Evolutionary conservation across 2,797 vertebrate genomes (phyloP).

Genomic region (Ciconia nigra): DNA sequence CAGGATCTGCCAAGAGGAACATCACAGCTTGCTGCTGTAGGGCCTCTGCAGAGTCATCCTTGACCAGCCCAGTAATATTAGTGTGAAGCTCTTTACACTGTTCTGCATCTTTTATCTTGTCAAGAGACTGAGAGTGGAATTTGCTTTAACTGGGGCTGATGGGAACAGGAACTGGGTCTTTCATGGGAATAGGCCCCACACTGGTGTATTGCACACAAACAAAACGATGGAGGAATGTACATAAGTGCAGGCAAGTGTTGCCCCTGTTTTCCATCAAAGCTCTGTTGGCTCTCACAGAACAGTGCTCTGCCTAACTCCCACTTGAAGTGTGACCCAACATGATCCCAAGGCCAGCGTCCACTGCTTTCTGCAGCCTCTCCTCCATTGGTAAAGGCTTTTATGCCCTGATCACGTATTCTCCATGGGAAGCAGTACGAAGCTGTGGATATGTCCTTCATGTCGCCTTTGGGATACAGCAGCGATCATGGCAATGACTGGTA

Average conservation of each 20-base stretch:
- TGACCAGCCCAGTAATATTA: not conserved
- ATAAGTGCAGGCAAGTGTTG: not conserved
- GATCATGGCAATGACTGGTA: fast-evolving
- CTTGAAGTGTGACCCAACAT: fast-evolving
- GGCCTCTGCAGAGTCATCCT: not conserved
- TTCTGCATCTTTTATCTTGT: not conserved
- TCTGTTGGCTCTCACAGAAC: not conserved
- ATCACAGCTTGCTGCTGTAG: not conserved
- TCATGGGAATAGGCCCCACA: fast-evolving
- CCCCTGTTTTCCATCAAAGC: not conserved
- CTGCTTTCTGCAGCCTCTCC: not conserved
- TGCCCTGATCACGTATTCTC: not conserved
- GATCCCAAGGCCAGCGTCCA: not conserved
- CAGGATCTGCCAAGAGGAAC: not conserved
- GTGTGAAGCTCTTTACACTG: not conserved
- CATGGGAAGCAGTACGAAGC: not conserved
- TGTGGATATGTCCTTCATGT: not conserved
- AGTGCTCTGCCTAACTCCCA: not conserved
- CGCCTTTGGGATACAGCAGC: not conserved
- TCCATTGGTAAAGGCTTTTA: fast-evolving
- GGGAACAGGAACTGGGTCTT: not conserved
- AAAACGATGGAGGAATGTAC: fast-evolving
- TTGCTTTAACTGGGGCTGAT: not conserved
- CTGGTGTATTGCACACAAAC: not conserved
- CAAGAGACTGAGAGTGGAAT: not conserved